Conservation (phyloP, 2,797 vertebrate species). For the Podarcis lilfordi region DNA sequence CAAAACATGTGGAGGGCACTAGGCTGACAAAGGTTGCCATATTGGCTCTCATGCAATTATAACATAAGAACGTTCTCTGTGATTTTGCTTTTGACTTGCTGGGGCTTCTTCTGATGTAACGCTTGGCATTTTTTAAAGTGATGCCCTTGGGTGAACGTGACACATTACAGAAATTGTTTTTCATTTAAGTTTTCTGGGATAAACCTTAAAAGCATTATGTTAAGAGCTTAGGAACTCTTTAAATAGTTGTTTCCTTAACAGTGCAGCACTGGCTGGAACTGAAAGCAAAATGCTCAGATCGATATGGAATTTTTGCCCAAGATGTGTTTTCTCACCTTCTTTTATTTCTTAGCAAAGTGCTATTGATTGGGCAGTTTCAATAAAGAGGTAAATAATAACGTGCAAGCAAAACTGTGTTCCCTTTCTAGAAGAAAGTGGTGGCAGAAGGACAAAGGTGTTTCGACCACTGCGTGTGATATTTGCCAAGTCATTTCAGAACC, state of each 20-base stretch:
- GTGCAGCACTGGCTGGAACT: neutral
- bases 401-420: neutral
- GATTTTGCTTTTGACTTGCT: neutral
- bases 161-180: neutral
- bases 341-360: slow-evolving; percentile 2
- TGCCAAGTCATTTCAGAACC: neutral
- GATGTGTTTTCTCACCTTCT: neutral
- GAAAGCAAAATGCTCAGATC: neutral
- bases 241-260: neutral
- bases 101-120: neutral
- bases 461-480: neutral
- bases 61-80: neutral
- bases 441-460: no score
- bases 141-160: no score
- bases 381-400: neutral
- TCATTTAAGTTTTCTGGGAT: neutral
- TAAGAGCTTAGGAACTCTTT: neutral
- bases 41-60: neutral
- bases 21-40: no score
- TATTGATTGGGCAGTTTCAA: neutral
- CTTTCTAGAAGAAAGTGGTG: neutral
- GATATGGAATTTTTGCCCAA: neutral
- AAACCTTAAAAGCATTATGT: neutral
- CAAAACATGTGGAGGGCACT: no score
- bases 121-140: neutral